Percentiles rank a stretch among this genome's conserved stretches.
Evolutionary conservation across 2,888 invertebrate species (phyloP).

Genomic region (Hemithea aestivaria): DNA sequence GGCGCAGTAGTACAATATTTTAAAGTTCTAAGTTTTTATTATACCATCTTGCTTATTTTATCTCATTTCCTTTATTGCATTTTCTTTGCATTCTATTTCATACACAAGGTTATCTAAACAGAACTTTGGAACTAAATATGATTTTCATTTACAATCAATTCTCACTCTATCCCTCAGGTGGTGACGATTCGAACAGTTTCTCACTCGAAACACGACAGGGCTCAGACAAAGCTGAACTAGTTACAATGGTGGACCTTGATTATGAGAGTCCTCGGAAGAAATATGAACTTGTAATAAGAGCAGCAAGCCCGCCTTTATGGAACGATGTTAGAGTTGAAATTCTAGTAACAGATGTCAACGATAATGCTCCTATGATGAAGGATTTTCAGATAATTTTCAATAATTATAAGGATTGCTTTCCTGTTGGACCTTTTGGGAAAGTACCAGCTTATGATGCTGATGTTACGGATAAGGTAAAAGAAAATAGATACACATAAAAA

Average conservation of each 20-base stretch:
- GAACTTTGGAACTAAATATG: no score
- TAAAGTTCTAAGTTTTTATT: no score
- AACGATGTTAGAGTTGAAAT: conserved; percentile 94
- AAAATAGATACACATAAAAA: background rate
- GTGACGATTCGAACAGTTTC: conserved; percentile 93
- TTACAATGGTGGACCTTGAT: conserved; percentile 94
- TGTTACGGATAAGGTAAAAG: conserved; percentile 86
- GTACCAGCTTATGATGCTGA: conserved; percentile 97
- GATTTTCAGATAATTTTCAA: conserved; percentile 97
- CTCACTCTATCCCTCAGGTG: no score
- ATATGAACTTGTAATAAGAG: conserved; percentile 92
- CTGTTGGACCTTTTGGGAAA: conserved; percentile 92
- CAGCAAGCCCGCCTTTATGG: conserved; percentile 93
- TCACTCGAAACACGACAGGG: conserved; percentile 89
- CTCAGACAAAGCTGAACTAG: conserved; percentile 90
- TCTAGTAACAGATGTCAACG: conserved; percentile 95
- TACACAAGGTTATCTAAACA: no score
- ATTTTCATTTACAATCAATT: no score
- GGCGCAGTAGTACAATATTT: no score
- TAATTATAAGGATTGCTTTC: conserved; percentile 96
- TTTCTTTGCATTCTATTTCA: no score
- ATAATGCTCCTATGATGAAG: conserved; percentile 94
- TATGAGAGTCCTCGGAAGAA: conserved; percentile 96
- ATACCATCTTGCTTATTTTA: no score
- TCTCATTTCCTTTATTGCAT: no score